Base-by-base conservation (phyloP, 2,797 vertebrate species). In the Eulemur rubriventer region DNA sequence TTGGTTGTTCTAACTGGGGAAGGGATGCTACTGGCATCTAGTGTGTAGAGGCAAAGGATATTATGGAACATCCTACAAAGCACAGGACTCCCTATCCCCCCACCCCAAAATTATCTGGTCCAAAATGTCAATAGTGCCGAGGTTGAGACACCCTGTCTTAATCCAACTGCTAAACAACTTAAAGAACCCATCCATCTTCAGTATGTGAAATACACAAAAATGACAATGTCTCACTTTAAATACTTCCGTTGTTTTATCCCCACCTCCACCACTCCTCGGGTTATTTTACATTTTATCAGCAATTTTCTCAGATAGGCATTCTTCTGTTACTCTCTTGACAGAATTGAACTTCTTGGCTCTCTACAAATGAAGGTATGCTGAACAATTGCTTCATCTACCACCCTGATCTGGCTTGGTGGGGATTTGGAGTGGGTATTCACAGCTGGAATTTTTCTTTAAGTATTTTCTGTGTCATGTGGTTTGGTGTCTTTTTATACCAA, bases 381-480 rank as follows among this genome's bases (percentile, higher is more conserved):
- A 46, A 30, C 50, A 18, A 83, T 0, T 1, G 43, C 50, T 59
- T 84, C 14, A 50, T 57, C 18, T 57, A 30, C 59, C 26, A 61
- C 65, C 50, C 38, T 11, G 41, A 35, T 73, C 18, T 48, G 88
- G 78, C 57, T 46, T 46, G 48, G 80, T 22, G 48, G 84, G 84
- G 92, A 86, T 86, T 52, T 75, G 63, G 61, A 81, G 46, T 2
- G 4, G 43, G 85, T 33, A 89, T 93, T 57, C 16, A 24, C 81
- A 91, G 96, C 85, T 93, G 33, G 75, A 38, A 30, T 59, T 96
- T 89, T 52, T 88, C 50, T 94, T 67, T 48, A 28, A 11, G 86
- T 96, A 95, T 89, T 95, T 92, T 94, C 83, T 70, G 91, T 89
- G 96, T 87, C 96, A 72, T 91, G 94, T 69, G 93, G 50, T 89